Evolutionary conservation across 1,140 invertebrate species (phyloP).

Genomic region (Cecropterus lyciades): DNA sequence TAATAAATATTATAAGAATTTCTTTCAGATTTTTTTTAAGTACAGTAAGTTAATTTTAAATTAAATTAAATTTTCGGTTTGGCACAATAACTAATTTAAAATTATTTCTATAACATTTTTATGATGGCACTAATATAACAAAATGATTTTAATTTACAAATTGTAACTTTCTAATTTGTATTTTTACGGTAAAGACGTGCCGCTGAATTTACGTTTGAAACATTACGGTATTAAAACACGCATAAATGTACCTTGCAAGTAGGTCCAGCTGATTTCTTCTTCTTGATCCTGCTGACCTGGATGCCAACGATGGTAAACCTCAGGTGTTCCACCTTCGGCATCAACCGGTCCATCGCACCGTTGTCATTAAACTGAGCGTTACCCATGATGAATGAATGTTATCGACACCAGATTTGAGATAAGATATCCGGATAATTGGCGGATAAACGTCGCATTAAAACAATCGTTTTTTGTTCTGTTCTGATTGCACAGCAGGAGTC

Average conservation of each 20-base stretch:
- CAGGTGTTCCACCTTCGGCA: constrained; percentile 14
- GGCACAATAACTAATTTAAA: too few relatives aligned
- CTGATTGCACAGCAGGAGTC: not conserved
- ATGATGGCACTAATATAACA: too few relatives aligned
- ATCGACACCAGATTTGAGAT: constrained; percentile 29
- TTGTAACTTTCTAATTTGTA: too few relatives aligned
- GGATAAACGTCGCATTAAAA: constrained; percentile 32
- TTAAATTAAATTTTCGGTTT: too few relatives aligned
- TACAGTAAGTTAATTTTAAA: too few relatives aligned
- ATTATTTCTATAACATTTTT: too few relatives aligned
- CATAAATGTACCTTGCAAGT: constrained; percentile 38
- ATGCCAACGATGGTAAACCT: constrained; percentile 37
- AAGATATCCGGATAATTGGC: constrained; percentile 31
- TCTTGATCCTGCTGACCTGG: constrained; percentile 34
- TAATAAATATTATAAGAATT: too few relatives aligned
- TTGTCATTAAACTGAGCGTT: constrained; percentile 13
- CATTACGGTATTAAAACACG: too few relatives aligned
- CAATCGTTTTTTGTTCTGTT: not conserved
- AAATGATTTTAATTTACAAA: too few relatives aligned
- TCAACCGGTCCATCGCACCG: constrained; percentile 30
- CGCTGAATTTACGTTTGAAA: too few relatives aligned
- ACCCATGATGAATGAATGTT: constrained; percentile 9
- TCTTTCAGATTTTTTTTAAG: too few relatives aligned
- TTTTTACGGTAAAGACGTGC: too few relatives aligned
- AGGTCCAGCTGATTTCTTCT: constrained; percentile 26